Percentiles rank a stretch among this genome's conserved stretches.
These are phyloP conservation scores for Heliocidaris erythrogramma DNA, from an alignment of 35 echinoderm and acorn worm genomes.

Conservation along the genomic window DNA sequence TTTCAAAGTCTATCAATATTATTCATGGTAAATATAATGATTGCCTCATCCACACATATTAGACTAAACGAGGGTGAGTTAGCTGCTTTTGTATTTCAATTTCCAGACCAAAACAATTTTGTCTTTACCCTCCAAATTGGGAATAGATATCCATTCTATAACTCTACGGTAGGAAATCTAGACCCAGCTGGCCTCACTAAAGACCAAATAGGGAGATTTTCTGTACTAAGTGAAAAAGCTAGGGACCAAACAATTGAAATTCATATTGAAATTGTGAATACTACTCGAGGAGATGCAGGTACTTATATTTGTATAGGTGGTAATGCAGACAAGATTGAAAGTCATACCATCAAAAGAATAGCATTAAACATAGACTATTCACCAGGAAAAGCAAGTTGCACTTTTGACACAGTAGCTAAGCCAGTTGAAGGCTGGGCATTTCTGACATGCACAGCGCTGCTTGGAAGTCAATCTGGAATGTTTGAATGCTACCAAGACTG, in stretches of 20 bases:
- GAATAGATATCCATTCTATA: background rate
- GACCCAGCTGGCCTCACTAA: background rate
- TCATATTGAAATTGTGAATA: background rate
- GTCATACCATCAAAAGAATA: background rate
- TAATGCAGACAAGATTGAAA: background rate
- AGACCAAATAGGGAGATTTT: background rate
- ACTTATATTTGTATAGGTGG: background rate
- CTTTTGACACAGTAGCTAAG: background rate
- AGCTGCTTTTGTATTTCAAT: too few relatives aligned
- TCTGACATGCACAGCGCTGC: background rate
- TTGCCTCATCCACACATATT: too few relatives aligned
- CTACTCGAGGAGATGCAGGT: background rate
- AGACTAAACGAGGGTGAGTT: too few relatives aligned
- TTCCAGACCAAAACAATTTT: too few relatives aligned
- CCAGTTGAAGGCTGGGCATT: background rate
- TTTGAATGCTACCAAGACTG: background rate
- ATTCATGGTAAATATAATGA: too few relatives aligned
- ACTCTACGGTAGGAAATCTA: background rate
- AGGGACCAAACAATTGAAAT: background rate
- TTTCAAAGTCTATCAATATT: too few relatives aligned
- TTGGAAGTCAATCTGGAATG: background rate
- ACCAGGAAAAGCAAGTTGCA: slow-evolving; percentile 6
- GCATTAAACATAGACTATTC: background rate
- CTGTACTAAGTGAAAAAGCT: background rate
- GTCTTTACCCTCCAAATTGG: background rate